phyloP scores from a whole-genome alignment of 2,888 invertebrate genomes.

The Ptychoptera albimana region DNA sequence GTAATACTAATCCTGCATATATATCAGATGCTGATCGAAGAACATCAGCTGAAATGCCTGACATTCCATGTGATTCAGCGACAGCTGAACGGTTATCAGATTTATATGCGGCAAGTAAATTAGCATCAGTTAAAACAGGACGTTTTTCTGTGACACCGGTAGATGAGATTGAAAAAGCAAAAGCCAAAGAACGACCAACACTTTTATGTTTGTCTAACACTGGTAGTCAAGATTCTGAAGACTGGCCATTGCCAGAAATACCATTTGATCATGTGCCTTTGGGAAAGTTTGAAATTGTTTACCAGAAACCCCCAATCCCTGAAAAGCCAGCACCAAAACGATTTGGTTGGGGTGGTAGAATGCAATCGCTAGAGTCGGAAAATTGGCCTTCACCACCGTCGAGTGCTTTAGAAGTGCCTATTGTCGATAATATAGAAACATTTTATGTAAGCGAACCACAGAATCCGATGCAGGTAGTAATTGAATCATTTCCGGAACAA shows the following conservation, averaged over 20 bases:
- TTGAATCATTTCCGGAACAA: slow-evolving; percentile 46
- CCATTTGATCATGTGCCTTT: slow-evolving; percentile 34
- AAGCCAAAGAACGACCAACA: slow-evolving; percentile 19
- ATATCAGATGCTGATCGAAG: slow-evolving; percentile 65
- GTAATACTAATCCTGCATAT: slow-evolving; percentile 53
- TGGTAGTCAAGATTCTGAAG: slow-evolving; percentile 58
- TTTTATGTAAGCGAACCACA: slow-evolving; percentile 65
- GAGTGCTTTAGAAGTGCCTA: slow-evolving; percentile 49
- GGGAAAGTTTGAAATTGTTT: slow-evolving; percentile 8
- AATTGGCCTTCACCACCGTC: slow-evolving; percentile 73
- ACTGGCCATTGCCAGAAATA: slow-evolving; percentile 60
- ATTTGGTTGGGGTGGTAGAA: slow-evolving; percentile 29
- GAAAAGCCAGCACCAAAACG: slow-evolving; percentile 26
- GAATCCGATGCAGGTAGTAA: slow-evolving; percentile 58
- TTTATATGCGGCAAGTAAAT: slow-evolving; percentile 39
- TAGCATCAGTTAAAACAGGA: slow-evolving; percentile 29
- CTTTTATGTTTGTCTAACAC: slow-evolving; percentile 31
- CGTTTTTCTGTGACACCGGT: slow-evolving; percentile 30
- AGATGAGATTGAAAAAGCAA: slow-evolving; percentile 23
- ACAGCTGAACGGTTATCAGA: slow-evolving; percentile 36
- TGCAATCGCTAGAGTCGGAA: slow-evolving; percentile 50
- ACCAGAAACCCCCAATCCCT: slow-evolving; percentile 13
- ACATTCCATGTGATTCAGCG: slow-evolving; percentile 60
- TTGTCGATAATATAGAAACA: slow-evolving; percentile 62
- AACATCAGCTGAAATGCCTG: slow-evolving; percentile 73